Base-by-base conservation (phyloP, 2,888 invertebrate species). In the Agonopterix heracliana region DNA sequence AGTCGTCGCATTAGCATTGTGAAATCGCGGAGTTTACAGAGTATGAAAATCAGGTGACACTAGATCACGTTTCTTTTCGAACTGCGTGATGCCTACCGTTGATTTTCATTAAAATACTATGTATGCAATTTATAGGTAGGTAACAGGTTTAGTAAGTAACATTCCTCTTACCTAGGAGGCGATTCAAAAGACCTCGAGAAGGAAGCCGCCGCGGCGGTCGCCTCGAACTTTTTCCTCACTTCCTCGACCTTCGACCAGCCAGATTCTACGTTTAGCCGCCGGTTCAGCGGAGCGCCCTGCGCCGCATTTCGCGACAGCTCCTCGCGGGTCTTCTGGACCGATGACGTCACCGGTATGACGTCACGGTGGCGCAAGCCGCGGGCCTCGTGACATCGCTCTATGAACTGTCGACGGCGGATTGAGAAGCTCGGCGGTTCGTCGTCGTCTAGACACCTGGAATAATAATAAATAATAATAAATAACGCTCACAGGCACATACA, bases 231-330 rank as follows among this genome's bases (percentile, higher is more conserved):
- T 78, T 85, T 88, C 53, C 87, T 66, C 17, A 88, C 87, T 63
- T 88, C 86, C 61, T 88, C 86, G 60, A 87, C 87, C 62, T 87
- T 88, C 41, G 87, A 86, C 87, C 87, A 88, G 63, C 86, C 81
- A 46, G 82, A 81, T 69, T 87, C 87, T 54, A 86, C 81, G 76
- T 81, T 83, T 57, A 85, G 82, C 71, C 86, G 81, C 65, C 87
- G 79, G 67, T 72, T 78, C 64, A 79, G 70, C 63, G 75, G 72
- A 55, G 71, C 61, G 59, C 68, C 74, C 70, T 79, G 84, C 61
- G 78, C 66, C 82, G 84, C 87, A 83, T 86, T 77, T 75, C 79
- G 82, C 35, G 82, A 67, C 42, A 87, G 61, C 73, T 86, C 85
- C 60, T 86, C 87, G 48, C 86, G 61, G 44, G 43, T 10, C 43